Evolutionary conservation across 1,140 invertebrate species (phyloP), one percentile per base, ranked within the genome.

Genomic region (Procambarus virginalis): DNA sequence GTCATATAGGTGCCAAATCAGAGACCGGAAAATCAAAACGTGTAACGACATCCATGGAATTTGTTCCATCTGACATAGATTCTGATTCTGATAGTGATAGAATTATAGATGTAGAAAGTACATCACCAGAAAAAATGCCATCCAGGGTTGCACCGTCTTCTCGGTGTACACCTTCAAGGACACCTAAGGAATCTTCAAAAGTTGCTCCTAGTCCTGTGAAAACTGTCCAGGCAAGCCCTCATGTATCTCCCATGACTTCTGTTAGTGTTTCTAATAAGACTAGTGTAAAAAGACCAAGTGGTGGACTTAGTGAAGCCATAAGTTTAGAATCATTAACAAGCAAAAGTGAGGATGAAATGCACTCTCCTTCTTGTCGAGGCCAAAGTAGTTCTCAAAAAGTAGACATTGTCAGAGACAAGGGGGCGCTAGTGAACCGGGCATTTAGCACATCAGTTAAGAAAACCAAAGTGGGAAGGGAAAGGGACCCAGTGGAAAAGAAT

Each of bases 1-100:
- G 80, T 78, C 80, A 89, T 73, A 46, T 77, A 34, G 87, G 87
- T 84, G 81, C 87, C 75, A 89, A 89, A 84, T 77, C 87, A 64
- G 87, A 89, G 51, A 86, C 20, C 49, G 87, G 78, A 45, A 84
- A 77, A 48, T 78, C 81, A 48, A 77, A 58, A 14, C 68, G 81
- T 68, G 46, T 49, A 10, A 49, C 14, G 34, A 73, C 64, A 51
- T 64, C 81, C 22, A 45, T 55, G 48, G 73, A 70, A 22, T 75
- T 73, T 49, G 4, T 75, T 20, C 70, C 86, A 14, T 73, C 60
- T 45, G 80, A 64, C 58, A 82, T 64, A 10, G 84, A 76, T 17
- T 34, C 12, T 12, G 68, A 83, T 46, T 84, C 81, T 68, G 87
- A 89, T 46, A 83, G 80, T 78, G 87, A 89, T 45, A 73, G 48